Conservation (phyloP, 2,113 vertebrate species). For the Megaleporinus macrocephalus region DNA sequence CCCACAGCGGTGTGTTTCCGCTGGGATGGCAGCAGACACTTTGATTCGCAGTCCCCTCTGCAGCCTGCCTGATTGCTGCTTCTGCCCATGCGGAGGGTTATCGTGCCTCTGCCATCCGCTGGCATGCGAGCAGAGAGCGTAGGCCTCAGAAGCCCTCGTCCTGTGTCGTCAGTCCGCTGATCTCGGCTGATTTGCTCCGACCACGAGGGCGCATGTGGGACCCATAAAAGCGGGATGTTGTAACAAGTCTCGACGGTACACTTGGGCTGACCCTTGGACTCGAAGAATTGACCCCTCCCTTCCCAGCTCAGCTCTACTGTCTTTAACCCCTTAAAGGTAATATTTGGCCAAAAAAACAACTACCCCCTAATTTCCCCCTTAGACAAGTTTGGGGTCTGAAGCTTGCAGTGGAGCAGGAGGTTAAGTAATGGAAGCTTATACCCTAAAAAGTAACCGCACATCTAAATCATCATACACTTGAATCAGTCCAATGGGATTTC, state of each 20-base stretch:
- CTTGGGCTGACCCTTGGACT: background rate
- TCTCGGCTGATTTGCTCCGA: background rate
- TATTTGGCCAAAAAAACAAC: too few relatives aligned
- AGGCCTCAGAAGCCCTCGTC: background rate
- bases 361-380: too few relatives aligned
- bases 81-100: conserved; percentile 14
- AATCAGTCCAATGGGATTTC: too few relatives aligned
- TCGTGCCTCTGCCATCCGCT: conserved; percentile 15
- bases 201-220: conserved; percentile 9
- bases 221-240: conserved; percentile 17
- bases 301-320: background rate
- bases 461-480: too few relatives aligned
- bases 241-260: conserved; percentile 35
- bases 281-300: conserved; percentile 13
- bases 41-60: conserved; percentile 28
- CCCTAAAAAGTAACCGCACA: too few relatives aligned
- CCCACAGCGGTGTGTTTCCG: conserved; percentile 43
- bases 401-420: too few relatives aligned
- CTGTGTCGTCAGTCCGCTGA: background rate
- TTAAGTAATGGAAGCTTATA: too few relatives aligned
- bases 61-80: conserved; percentile 6
- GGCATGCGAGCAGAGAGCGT: background rate
- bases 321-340: background rate
- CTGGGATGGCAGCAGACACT: conserved; percentile 31
- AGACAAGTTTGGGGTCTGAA: too few relatives aligned